A percentile compares a stretch with the other conserved stretches of the same genome.
Conservation (phyloP, 2,888 invertebrate species). For the Nymphalis polychloros region DNA sequence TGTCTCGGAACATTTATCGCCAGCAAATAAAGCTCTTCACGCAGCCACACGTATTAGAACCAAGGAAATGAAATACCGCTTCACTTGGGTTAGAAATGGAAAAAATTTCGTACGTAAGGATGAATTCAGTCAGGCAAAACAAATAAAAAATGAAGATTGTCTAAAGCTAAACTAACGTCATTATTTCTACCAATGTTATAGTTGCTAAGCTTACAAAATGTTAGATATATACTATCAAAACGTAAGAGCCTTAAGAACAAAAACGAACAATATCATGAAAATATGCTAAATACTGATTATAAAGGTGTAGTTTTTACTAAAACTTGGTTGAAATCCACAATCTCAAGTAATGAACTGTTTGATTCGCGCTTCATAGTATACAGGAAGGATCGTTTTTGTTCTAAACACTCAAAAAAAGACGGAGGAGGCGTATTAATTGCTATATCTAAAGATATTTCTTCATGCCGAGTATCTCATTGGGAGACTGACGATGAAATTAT, state of each 20-base stretch:
- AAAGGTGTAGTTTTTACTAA: not conserved
- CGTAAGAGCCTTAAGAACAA: slow-evolving; percentile 17
- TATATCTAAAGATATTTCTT: slow-evolving; percentile 18
- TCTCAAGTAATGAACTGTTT: slow-evolving; percentile 7
- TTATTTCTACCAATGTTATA: not conserved
- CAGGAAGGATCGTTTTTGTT: slow-evolving; percentile 18
- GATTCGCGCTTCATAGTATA: slow-evolving; percentile 17
- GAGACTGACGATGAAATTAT: slow-evolving; percentile 25
- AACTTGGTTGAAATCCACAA: not conserved
- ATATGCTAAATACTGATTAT: slow-evolving; percentile 10
- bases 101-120: not conserved
- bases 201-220: not conserved
- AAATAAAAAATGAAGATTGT: not conserved
- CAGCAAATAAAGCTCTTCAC: no score
- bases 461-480: slow-evolving; percentile 10
- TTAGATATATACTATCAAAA: slow-evolving; percentile 1
- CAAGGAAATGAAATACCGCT: no score
- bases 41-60: no score
- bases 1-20: no score
- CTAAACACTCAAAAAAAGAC: slow-evolving; percentile 5
- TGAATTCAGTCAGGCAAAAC: not conserved
- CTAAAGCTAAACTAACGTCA: not conserved
- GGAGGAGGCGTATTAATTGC: slow-evolving; percentile 32
- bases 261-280: slow-evolving; percentile 9
- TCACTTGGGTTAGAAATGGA: no score